These are phyloP conservation scores for Charina bottae DNA, from an alignment of 2,113 vertebrate species.

Conservation along the genomic window DNA sequence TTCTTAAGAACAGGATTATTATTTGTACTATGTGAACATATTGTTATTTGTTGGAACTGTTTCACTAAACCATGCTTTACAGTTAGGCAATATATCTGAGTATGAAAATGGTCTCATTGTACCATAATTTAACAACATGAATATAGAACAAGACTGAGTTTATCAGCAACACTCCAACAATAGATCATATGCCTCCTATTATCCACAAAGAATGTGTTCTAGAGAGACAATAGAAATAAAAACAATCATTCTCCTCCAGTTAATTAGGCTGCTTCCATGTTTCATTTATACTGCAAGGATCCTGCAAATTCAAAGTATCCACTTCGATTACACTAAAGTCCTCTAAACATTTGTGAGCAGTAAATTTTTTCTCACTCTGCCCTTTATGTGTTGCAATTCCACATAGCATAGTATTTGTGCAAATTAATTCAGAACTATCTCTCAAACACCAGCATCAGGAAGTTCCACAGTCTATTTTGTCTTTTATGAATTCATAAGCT, in stretches of 20 bases:
- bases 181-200: slow-evolving; percentile 64
- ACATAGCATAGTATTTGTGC: not conserved
- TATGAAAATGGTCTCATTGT: slow-evolving; percentile 55
- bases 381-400: slow-evolving; percentile 37
- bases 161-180: slow-evolving; percentile 49
- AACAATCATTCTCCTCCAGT: slow-evolving; percentile 71
- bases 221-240: slow-evolving; percentile 64
- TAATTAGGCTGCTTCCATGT: slow-evolving; percentile 75
- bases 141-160: slow-evolving; percentile 47
- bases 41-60: slow-evolving; percentile 42
- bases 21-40: slow-evolving; percentile 53
- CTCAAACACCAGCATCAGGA: not conserved
- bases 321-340: slow-evolving; percentile 43
- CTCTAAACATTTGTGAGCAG: slow-evolving; percentile 21
- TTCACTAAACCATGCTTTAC: slow-evolving; percentile 64
- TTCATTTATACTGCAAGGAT: slow-evolving; percentile 65
- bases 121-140: slow-evolving; percentile 57
- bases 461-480: slow-evolving; percentile 8
- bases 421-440: not conserved
- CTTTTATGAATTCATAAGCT: slow-evolving; percentile 6
- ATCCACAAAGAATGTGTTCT: slow-evolving; percentile 66
- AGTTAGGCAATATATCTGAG: slow-evolving; percentile 50
- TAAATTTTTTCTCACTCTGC: slow-evolving; percentile 18
- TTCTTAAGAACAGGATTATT: slow-evolving; percentile 37
- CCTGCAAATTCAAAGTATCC: slow-evolving; percentile 70